Percentiles rank a stretch among this genome's conserved stretches.
These are phyloP conservation scores for Zaprionus taronus DNA, from an alignment of 1,140 invertebrate genomes.

Conservation along the genomic window DNA sequence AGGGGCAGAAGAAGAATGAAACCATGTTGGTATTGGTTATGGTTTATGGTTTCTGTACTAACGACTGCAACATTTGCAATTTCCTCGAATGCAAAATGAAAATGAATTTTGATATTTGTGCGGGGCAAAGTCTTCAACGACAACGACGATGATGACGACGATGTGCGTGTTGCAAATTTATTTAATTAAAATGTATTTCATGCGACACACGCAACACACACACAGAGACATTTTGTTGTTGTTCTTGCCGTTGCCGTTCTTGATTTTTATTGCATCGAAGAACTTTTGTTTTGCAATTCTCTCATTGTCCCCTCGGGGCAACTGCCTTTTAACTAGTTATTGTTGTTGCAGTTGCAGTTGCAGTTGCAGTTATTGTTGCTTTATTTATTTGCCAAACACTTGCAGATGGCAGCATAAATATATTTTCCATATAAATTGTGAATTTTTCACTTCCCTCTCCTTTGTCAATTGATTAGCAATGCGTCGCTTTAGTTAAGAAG, in stretches of 20 bases:
- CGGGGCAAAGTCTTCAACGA: conserved; percentile 23
- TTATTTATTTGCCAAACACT: conserved; percentile 17
- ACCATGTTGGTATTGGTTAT: background rate
- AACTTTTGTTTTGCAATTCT: conserved; percentile 21
- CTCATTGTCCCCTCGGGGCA: conserved; percentile 27
- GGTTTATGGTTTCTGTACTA: background rate
- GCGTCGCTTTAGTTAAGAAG: background rate
- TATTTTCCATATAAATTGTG: background rate
- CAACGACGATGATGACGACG: background rate
- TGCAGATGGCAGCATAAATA: conserved; percentile 3
- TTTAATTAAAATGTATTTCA: conserved; percentile 56
- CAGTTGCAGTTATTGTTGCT: background rate
- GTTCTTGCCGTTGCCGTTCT: conserved; percentile 5
- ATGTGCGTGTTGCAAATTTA: conserved; percentile 37
- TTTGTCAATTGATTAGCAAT: conserved; percentile 27
- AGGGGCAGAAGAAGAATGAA: background rate
- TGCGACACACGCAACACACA: conserved; percentile 15
- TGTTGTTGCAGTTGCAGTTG: background rate
- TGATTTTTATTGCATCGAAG: conserved; percentile 35
- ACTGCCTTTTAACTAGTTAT: conserved; percentile 13
- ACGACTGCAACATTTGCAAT: conserved; percentile 38
- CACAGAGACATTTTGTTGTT: conserved; percentile 15
- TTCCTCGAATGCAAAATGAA: conserved; percentile 20
- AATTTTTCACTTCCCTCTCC: background rate
- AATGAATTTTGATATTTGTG: conserved; percentile 40